A percentile compares a stretch with the other conserved stretches of the same genome.
phyloP scores from a whole-genome alignment of 2,888 invertebrate genomes.

The Monochamus alternatus region DNA sequence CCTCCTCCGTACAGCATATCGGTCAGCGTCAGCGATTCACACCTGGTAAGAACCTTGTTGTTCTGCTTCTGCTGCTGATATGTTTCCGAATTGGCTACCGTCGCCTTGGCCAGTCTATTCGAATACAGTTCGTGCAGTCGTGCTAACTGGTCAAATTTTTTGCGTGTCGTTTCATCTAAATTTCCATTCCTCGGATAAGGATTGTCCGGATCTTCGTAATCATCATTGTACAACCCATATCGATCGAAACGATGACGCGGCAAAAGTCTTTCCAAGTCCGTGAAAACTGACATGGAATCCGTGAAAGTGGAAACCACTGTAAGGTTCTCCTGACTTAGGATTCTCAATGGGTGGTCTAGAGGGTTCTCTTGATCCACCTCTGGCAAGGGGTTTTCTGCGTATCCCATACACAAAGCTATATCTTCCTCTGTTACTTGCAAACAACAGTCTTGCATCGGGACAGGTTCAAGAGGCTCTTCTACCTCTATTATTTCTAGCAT shows the following conservation, averaged over 20 bases:
- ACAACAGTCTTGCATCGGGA: conserved; percentile 90
- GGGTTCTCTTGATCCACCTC: conserved; percentile 81
- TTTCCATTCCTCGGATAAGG: conserved; percentile 64
- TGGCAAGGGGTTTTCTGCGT: conserved; percentile 79
- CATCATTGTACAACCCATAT: conserved; percentile 75
- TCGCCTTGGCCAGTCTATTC: conserved; percentile 84
- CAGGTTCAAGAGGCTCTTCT: conserved; percentile 85
- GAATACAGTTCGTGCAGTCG: conserved; percentile 87
- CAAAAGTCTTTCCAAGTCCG: conserved; percentile 79
- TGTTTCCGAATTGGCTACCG: conserved; percentile 78
- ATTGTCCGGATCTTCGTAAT: conserved; percentile 72
- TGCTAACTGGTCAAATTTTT: conserved; percentile 86
- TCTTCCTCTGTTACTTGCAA: conserved; percentile 95
- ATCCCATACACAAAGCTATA: conserved; percentile 89
- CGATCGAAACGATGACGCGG: conserved; percentile 75
- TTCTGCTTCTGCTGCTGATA: conserved; percentile 71
- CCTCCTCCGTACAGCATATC: conserved; percentile 77
- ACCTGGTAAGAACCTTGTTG: conserved; percentile 74
- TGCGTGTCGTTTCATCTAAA: conserved; percentile 67
- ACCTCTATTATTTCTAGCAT: conserved; percentile 85
- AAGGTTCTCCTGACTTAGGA: conserved; percentile 92
- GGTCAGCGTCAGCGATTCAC: conserved; percentile 81
- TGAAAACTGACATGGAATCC: conserved; percentile 80
- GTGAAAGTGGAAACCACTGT: conserved; percentile 93
- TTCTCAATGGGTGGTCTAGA: conserved; percentile 89